These are phyloP conservation scores for Bucco capensis DNA, from an alignment of 2,113 vertebrate genomes.

Conservation along the genomic window DNA sequence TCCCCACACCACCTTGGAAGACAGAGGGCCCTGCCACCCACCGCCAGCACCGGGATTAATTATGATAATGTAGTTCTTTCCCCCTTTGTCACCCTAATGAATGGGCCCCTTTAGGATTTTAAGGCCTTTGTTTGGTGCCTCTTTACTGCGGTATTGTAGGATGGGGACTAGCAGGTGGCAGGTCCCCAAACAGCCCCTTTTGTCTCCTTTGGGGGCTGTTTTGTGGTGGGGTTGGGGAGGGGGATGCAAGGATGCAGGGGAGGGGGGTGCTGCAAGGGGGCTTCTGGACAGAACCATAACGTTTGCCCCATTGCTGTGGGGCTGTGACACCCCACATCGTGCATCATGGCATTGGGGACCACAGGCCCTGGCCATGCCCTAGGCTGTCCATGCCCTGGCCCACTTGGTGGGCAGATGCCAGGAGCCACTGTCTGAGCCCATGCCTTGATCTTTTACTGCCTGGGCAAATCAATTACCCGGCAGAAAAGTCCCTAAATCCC, in stretches of 20 bases:
- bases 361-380: rapidly evolving
- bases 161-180: constrained; percentile 88
- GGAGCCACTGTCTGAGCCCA: constrained; percentile 33
- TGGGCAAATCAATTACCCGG: constrained; percentile 60
- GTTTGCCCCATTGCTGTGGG: rapidly evolving
- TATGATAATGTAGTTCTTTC: constrained; percentile 96
- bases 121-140: constrained; percentile 86
- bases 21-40: constrained; percentile 85
- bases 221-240: constrained; percentile 35
- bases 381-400: background rate
- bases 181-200: constrained; percentile 80
- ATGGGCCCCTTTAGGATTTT: constrained; percentile 89
- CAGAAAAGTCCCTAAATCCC: constrained; percentile 66
- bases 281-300: background rate
- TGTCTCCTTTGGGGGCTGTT: constrained; percentile 72
- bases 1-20: constrained; percentile 69
- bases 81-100: constrained; percentile 91
- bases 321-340: rapidly evolving
- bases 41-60: constrained; percentile 86
- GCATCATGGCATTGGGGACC: rapidly evolving
- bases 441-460: constrained; percentile 66
- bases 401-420: background rate
- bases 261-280: constrained; percentile 25
- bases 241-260: background rate
- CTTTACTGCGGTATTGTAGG: constrained; percentile 88